phyloP scores from a whole-genome alignment of 2,113 vertebrate genomes.

The Psammodynastes pulverulentus region DNA sequence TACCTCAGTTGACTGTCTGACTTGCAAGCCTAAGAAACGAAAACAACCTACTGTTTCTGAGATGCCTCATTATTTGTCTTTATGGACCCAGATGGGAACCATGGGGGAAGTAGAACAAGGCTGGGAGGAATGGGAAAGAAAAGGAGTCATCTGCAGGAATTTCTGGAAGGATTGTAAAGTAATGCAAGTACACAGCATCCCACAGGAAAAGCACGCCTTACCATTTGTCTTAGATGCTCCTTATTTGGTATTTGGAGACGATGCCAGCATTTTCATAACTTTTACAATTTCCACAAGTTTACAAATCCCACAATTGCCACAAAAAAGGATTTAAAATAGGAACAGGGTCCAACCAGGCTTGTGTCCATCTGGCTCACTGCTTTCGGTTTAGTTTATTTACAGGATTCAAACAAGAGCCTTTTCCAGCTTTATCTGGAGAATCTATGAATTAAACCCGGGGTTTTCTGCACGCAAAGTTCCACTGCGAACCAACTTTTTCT shows the following conservation, averaged over 20 bases:
- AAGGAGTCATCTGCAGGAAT: background rate
- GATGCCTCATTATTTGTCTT: background rate
- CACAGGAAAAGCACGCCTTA: background rate
- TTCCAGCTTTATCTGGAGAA: background rate
- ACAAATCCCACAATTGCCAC: background rate
- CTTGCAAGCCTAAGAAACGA: background rate
- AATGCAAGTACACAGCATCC: background rate
- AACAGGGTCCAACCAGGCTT: background rate
- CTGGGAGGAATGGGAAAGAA: background rate
- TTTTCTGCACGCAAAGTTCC: background rate
- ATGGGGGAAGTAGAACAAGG: background rate
- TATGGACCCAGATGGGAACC: background rate
- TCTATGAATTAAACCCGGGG: background rate
- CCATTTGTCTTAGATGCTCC: background rate
- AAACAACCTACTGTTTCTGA: background rate
- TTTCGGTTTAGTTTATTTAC: background rate
- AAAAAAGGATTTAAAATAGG: background rate
- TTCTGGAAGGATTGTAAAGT: background rate
- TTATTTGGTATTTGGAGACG: background rate
- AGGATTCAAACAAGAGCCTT: background rate
- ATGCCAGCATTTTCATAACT: background rate
- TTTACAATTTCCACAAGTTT: background rate
- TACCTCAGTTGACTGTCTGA: background rate
- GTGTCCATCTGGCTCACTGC: background rate
- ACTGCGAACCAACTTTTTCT: background rate